phyloP scores from a whole-genome alignment of 2,888 invertebrate species.

The Synergus gifuensis region DNA sequence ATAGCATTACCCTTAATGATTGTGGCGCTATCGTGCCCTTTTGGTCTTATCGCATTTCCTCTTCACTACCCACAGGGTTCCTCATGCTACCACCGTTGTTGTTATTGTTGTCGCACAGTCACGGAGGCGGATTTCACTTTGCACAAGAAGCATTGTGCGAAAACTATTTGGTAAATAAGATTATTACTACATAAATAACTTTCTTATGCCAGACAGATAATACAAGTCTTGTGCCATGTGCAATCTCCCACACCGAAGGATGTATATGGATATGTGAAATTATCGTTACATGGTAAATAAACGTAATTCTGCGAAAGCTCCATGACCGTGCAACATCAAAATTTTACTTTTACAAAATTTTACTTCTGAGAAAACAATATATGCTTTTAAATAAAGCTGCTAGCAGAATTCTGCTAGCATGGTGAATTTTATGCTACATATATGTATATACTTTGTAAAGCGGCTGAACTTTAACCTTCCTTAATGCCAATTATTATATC shows the following conservation, averaged over 20 bases:
- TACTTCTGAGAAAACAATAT: not conserved
- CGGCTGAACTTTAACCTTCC: too few relatives aligned
- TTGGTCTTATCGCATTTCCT: constrained; percentile 75
- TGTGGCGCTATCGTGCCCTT: constrained; percentile 60
- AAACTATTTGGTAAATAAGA: constrained; percentile 73
- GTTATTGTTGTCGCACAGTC: constrained; percentile 53
- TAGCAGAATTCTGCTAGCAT: too few relatives aligned
- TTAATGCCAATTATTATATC: too few relatives aligned
- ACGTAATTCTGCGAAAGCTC: constrained; percentile 21
- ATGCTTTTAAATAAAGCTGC: too few relatives aligned
- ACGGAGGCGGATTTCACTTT: constrained; percentile 50
- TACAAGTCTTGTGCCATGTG: constrained; percentile 44
- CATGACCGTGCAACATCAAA: not conserved
- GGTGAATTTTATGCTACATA: too few relatives aligned
- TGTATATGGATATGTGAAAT: constrained; percentile 46
- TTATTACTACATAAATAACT: constrained; percentile 75
- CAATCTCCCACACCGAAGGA: constrained; percentile 42
- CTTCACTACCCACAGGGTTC: constrained; percentile 71
- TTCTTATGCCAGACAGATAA: constrained; percentile 64
- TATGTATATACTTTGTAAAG: too few relatives aligned
- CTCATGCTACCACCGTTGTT: constrained; percentile 46
- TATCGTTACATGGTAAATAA: constrained; percentile 16
- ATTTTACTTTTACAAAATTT: not conserved
- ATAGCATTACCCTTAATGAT: constrained; percentile 73
- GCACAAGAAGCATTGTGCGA: constrained; percentile 60